A percentile compares a stretch with the other conserved stretches of the same genome.
Conservation (phyloP, 2,888 invertebrate genomes). For the Amaurobius ferox region DNA sequence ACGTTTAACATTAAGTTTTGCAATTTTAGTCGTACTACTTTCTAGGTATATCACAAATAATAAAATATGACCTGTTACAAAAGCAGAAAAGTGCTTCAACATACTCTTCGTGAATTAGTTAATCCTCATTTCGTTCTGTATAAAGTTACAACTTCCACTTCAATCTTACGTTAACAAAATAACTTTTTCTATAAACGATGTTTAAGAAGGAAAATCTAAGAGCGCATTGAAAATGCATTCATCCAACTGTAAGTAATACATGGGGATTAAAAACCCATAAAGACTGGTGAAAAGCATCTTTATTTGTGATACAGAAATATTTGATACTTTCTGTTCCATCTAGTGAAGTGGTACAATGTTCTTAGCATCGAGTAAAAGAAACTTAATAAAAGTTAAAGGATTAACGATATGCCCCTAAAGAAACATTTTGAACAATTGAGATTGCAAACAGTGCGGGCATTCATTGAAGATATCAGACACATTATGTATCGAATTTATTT, state of each 20-base stretch:
- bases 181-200: background rate
- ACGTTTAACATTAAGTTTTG: too few relatives aligned
- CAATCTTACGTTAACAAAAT: background rate
- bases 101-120: too few relatives aligned
- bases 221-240: background rate
- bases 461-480: too few relatives aligned
- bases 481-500: too few relatives aligned
- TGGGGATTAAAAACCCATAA: conserved; percentile 12
- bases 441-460: too few relatives aligned
- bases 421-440: background rate
- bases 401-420: background rate
- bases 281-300: conserved; percentile 1
- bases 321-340: background rate
- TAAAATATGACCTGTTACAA: too few relatives aligned
- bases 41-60: too few relatives aligned
- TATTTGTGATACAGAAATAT: background rate
- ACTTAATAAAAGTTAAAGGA: too few relatives aligned
- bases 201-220: conserved; percentile 6
- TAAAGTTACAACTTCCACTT: background rate
- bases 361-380: background rate
- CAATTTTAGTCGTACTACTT: too few relatives aligned
- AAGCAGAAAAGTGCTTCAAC: too few relatives aligned
- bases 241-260: conserved; percentile 11
- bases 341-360: background rate
- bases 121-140: background rate